Base-by-base conservation (phyloP, 2,113 vertebrate species). In the Turnix velox region DNA sequence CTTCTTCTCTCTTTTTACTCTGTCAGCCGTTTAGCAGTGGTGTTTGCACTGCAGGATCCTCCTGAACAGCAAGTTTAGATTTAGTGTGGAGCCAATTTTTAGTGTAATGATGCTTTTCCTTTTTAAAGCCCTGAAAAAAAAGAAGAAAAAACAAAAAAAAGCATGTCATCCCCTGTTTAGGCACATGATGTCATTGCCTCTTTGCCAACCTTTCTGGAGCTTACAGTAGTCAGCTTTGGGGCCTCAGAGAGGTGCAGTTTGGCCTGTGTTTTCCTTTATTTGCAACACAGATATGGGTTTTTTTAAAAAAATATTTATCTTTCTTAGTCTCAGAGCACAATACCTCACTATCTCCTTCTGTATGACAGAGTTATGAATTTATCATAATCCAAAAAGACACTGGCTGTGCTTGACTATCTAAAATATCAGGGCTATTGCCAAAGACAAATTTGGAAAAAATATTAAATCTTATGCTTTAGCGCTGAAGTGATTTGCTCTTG, bases 381-480 rank as follows among this genome's bases (percentile, higher is more conserved):
- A 35, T 79, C 54, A 33, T 15, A 48, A 54, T 76, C 35, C 58
- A 55, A 87, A 78, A 68, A 78, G 48, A 62, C 45, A 24, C 33
- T 73, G 45, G 11, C 31, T 93, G 3, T 43, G 42, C 54, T 48
- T 27, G 20, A 72, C 58, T 87, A 78, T 69, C 58, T 88, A 69
- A 58, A 89, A 69, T 81, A 84, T 67, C 22, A 59, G 43, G 8
- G 31, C 54, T 84, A 39, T 65, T 73, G 79, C 28, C 3, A 55
- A 90, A 87, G 86, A 28, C 22, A 80, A 72, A 52, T 59, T 73
- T 78, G 68, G 73, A 86, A 93, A 45, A 69, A 28, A 42, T 91
- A 82, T 84, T 90, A 89, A 79, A 68, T 89, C 81, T 89, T 45
- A 37, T 79, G 87, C 58, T 85, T 73, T 91, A 94, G 91, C 46